A percentile compares a stretch with the other conserved stretches of the same genome.
Evolutionary conservation across 2,888 invertebrate species (phyloP).

Genomic region (Stramonita haemastoma): DNA sequence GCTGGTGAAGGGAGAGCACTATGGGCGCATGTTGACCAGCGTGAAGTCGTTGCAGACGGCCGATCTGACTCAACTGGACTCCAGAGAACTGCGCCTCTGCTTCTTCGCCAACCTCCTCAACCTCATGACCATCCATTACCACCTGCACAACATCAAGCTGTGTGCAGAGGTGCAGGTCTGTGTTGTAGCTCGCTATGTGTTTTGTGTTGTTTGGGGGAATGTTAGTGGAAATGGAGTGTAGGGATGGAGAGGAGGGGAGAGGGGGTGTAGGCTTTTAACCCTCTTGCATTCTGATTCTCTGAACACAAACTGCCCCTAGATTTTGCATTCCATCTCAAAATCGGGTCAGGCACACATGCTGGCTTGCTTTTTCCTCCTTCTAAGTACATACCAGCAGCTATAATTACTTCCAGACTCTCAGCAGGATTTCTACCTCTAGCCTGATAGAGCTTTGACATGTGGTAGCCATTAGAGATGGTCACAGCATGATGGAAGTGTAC

Average conservation of each 20-base stretch:
- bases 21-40: constrained; percentile 55
- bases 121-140: constrained; percentile 70
- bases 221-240: background rate
- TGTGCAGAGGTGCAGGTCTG: constrained; percentile 30
- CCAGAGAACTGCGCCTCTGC: constrained; percentile 63
- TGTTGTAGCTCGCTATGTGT: background rate
- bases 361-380: no score
- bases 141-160: constrained; percentile 50
- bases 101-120: constrained; percentile 74
- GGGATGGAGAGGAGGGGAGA: no score
- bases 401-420: no score
- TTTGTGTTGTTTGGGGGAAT: background rate
- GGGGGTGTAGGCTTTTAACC: background rate
- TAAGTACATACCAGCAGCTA: no score
- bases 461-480: no score
- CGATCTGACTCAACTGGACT: constrained; percentile 62
- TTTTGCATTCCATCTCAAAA: no score
- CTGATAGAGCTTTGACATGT: no score
- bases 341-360: no score
- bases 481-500: no score
- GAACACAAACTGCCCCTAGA: no score
- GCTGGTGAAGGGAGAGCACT: constrained; percentile 57
- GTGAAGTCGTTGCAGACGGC: constrained; percentile 55
- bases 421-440: no score
- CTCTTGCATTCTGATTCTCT: no score